Percentiles rank a stretch among this genome's conserved stretches.
Evolutionary conservation across 1,140 invertebrate species (phyloP).

Genomic region (Acromyrmex echinatior): DNA sequence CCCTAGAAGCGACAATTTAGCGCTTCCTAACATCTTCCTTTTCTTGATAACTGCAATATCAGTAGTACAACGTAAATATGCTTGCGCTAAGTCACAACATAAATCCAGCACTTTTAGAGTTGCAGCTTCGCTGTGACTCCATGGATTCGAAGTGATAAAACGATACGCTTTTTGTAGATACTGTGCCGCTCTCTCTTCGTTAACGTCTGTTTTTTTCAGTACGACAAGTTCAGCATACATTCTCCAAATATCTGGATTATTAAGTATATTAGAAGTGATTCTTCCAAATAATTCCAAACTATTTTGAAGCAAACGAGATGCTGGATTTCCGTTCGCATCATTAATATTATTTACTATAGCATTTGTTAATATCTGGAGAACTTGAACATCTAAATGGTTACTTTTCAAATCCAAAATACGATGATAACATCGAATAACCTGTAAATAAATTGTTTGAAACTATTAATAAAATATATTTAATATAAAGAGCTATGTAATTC

Average conservation of each 20-base stretch:
- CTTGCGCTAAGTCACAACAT: slow-evolving; percentile 84
- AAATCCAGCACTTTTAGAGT: slow-evolving; percentile 86
- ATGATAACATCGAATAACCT: slow-evolving; percentile 94
- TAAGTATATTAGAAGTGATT: slow-evolving; percentile 90
- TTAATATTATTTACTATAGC: slow-evolving; percentile 90
- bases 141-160: slow-evolving; percentile 89
- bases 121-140: slow-evolving; percentile 88
- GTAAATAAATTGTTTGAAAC: slow-evolving; percentile 63
- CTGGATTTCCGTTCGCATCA: slow-evolving; percentile 88
- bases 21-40: slow-evolving; percentile 87
- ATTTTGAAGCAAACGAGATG: slow-evolving; percentile 88
- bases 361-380: slow-evolving; percentile 92
- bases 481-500: background rate
- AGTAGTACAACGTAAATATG: slow-evolving; percentile 79
- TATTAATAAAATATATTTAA: no score
- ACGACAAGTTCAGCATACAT: slow-evolving; percentile 92
- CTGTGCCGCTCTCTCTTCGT: slow-evolving; percentile 88
- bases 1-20: slow-evolving; percentile 88
- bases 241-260: slow-evolving; percentile 92
- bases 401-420: slow-evolving; percentile 94
- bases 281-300: slow-evolving; percentile 93
- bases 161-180: slow-evolving; percentile 88
- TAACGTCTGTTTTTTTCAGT: slow-evolving; percentile 79
- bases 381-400: slow-evolving; percentile 92
- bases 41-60: slow-evolving; percentile 81